A percentile compares a stretch with the other conserved stretches of the same genome.
Evolutionary conservation across 2,888 invertebrate species (phyloP).

Genomic region (Dasysyrphus albostriatus): DNA sequence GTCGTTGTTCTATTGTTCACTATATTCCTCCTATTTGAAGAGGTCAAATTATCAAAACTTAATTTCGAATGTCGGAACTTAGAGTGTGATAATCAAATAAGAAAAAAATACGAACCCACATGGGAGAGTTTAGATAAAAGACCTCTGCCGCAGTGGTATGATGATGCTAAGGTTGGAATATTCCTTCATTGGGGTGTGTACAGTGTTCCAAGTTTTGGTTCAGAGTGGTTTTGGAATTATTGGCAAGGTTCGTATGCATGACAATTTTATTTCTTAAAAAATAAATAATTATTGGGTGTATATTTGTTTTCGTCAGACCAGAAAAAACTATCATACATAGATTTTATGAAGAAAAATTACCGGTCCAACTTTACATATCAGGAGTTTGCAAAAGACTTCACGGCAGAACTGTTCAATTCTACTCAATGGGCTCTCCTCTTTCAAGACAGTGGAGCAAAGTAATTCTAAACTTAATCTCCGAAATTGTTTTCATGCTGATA

Average conservation of each 20-base stretch:
- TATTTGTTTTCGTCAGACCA: constrained; percentile 79
- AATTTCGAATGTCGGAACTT: constrained; percentile 33
- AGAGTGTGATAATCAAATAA: constrained; percentile 61
- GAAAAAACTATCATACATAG: constrained; percentile 83
- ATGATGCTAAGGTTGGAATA: constrained; percentile 93
- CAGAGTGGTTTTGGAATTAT: constrained; percentile 96
- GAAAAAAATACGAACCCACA: constrained; percentile 86
- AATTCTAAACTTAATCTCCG: constrained; percentile 60
- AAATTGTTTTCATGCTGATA: no score
- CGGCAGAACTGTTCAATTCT: constrained; percentile 95
- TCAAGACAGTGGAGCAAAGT: constrained; percentile 93
- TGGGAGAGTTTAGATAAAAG: constrained; percentile 94
- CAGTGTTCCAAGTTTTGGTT: constrained; percentile 93
- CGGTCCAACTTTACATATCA: constrained; percentile 94
- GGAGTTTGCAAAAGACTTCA: constrained; percentile 95
- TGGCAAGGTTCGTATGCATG: constrained; percentile 89
- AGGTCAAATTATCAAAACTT: constrained; percentile 6
- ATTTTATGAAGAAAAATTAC: constrained; percentile 93
- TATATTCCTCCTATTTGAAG: no score
- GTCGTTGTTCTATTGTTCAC: not conserved
- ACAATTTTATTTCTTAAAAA: constrained; percentile 30
- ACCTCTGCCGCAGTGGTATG: constrained; percentile 94
- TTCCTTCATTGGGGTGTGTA: constrained; percentile 98
- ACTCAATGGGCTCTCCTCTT: constrained; percentile 93
- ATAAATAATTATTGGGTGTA: not conserved